These are phyloP conservation scores for Microctonus brassicae DNA, from an alignment of 2,888 invertebrate genomes.

Conservation along the genomic window DNA sequence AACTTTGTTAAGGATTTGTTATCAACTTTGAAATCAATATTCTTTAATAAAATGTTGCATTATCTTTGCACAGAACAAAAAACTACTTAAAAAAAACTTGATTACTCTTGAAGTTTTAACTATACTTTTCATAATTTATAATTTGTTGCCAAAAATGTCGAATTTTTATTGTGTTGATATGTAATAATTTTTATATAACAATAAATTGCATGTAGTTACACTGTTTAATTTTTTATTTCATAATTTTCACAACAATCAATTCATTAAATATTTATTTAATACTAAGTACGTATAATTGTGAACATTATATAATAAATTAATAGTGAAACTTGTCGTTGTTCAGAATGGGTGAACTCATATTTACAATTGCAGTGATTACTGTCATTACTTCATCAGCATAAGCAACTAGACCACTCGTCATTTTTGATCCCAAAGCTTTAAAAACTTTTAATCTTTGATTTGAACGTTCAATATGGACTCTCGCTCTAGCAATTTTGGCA, in stretches of 20 bases:
- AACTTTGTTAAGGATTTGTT: not conserved
- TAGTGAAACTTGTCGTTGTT: constrained; percentile 26
- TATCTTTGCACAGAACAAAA: not conserved
- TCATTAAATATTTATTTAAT: not conserved
- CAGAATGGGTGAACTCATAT: constrained; percentile 30
- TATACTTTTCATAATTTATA: not conserved
- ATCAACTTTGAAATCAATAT: not conserved
- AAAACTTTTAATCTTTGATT: constrained; percentile 40
- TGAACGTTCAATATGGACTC: constrained; percentile 41
- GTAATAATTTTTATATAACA: not conserved
- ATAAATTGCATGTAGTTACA: too few relatives aligned
- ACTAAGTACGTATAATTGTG: not conserved
- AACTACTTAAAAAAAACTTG: too few relatives aligned
- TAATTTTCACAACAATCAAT: not conserved
- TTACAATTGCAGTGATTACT: constrained; percentile 26
- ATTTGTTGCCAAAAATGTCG: not conserved
- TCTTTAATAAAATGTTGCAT: not conserved
- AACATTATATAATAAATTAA: not conserved
- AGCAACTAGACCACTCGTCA: constrained; percentile 20
- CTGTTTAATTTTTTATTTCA: not conserved
- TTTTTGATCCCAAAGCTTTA: constrained; percentile 16
- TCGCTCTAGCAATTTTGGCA: constrained; percentile 31
- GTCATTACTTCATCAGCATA: constrained; percentile 29
- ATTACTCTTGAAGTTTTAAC: not conserved
- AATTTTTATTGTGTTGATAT: not conserved